These are phyloP conservation scores for Crotalus horridus DNA, from an alignment of 2,113 vertebrate species.

Conservation along the genomic window DNA sequence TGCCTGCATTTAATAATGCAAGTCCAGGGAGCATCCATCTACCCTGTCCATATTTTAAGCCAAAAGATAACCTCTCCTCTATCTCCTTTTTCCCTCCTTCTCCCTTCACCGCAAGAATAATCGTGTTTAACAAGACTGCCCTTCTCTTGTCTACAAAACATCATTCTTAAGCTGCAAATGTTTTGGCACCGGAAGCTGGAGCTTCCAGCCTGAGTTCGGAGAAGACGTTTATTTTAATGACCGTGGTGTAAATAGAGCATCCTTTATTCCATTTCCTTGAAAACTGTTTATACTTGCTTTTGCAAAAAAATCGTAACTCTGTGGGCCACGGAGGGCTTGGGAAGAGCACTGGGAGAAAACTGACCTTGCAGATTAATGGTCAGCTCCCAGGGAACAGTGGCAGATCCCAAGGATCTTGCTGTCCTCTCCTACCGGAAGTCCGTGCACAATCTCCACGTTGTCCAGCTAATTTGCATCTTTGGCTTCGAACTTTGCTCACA, in stretches of 20 bases:
- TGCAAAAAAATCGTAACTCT: background rate
- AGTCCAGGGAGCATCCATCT: no score
- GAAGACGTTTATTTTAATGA: slow-evolving; percentile 34
- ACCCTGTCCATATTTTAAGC: no score
- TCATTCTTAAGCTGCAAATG: slow-evolving; percentile 46
- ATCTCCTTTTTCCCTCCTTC: slow-evolving; percentile 22
- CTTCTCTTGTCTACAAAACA: slow-evolving; percentile 50
- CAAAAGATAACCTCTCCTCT: background rate
- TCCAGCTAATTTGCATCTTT: background rate
- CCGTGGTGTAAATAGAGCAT: slow-evolving; percentile 25
- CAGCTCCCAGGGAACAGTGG: background rate
- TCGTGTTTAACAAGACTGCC: slow-evolving; percentile 50
- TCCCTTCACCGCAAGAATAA: slow-evolving; percentile 34
- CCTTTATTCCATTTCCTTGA: slow-evolving; percentile 41
- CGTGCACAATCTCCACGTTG: background rate
- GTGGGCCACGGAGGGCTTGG: background rate
- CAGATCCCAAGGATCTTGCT: background rate
- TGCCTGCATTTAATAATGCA: background rate
- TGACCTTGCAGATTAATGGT: background rate
- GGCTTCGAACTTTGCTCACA: background rate
- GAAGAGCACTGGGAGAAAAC: background rate
- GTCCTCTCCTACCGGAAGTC: background rate
- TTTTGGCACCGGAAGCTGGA: slow-evolving; percentile 49
- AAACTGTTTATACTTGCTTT: background rate
- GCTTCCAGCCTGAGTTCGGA: slow-evolving; percentile 28